Percentiles rank a stretch among this genome's conserved stretches.
Evolutionary conservation across 2,888 invertebrate genomes (phyloP).

Genomic region (Drosophila formosana): DNA sequence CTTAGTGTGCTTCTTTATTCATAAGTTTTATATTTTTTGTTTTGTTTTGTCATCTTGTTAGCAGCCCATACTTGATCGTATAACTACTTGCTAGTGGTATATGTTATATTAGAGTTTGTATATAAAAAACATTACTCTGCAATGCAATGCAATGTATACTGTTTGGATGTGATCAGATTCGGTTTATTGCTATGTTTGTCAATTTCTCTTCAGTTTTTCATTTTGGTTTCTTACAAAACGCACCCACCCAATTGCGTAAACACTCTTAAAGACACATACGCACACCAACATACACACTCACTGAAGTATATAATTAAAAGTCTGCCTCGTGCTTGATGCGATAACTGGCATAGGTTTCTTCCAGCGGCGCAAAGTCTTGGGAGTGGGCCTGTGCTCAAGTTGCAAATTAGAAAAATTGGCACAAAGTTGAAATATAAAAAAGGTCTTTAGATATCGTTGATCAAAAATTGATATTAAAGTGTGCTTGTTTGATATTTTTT

Average conservation of each 20-base stretch:
- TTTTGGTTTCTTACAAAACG: conserved; percentile 21
- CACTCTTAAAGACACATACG: conserved; percentile 13
- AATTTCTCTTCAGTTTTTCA: conserved; percentile 8
- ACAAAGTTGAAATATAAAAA: conserved; percentile 67
- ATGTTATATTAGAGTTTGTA: conserved; percentile 46
- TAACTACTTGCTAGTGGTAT: conserved; percentile 58
- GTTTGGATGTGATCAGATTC: conserved; percentile 34
- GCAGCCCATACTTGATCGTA: conserved; percentile 70
- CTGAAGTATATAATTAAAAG: conserved; percentile 62
- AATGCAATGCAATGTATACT: conserved; percentile 16
- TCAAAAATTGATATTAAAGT: conserved; percentile 29
- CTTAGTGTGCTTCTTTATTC: conserved; percentile 20
- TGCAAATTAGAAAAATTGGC: conserved; percentile 68
- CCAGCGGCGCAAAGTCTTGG: conserved; percentile 82
- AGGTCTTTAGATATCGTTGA: conserved; percentile 44
- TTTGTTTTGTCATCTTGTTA: conserved; percentile 41
- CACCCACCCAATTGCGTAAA: conserved; percentile 29
- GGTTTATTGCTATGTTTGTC: conserved; percentile 8
- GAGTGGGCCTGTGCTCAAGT: conserved; percentile 73
- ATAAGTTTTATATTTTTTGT: conserved; percentile 20
- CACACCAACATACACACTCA: conserved; percentile 8
- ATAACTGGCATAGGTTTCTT: conserved; percentile 83
- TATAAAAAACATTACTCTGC: conserved; percentile 43
- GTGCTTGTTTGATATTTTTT: conserved; percentile 17
- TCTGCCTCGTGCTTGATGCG: conserved; percentile 83